Evolutionary conservation across 2,888 invertebrate species (phyloP).

Genomic region (Drosophila dives): DNA sequence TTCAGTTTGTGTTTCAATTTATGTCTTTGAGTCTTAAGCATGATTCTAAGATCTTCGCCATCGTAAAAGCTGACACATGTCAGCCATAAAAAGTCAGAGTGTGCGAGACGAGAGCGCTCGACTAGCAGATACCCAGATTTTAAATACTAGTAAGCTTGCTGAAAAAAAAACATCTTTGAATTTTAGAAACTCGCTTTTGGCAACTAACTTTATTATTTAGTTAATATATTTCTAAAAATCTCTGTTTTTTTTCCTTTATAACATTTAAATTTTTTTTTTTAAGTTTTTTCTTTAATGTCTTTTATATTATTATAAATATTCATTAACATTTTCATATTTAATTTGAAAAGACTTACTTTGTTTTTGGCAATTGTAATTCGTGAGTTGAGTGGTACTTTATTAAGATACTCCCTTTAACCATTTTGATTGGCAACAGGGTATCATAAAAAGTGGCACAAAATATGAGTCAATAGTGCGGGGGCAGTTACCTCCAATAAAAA

Average conservation of each 20-base stretch:
- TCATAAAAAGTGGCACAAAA: slow-evolving; percentile 31
- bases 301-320: not conserved
- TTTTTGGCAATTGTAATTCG: not conserved
- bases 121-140: not conserved
- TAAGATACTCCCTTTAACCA: not conserved
- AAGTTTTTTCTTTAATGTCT: not conserved
- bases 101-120: not conserved
- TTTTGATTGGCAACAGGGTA: not conserved
- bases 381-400: not conserved
- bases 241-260: not conserved
- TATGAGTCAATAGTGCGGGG: slow-evolving; percentile 65
- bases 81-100: slow-evolving; percentile 3
- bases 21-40: slow-evolving; percentile 3
- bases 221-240: not conserved
- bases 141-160: not conserved
- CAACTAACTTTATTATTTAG: not conserved
- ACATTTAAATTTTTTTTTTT: too few species aligned
- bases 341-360: not conserved
- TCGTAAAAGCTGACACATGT: slow-evolving; percentile 8
- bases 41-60: slow-evolving; percentile 7
- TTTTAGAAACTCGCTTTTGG: not conserved
- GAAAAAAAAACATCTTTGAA: not conserved
- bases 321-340: not conserved
- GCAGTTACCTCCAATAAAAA: slow-evolving; percentile 72
- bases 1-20: slow-evolving; percentile 31